phyloP scores from a whole-genome alignment of 2,888 invertebrate species.

The Coleophora deauratella region DNA sequence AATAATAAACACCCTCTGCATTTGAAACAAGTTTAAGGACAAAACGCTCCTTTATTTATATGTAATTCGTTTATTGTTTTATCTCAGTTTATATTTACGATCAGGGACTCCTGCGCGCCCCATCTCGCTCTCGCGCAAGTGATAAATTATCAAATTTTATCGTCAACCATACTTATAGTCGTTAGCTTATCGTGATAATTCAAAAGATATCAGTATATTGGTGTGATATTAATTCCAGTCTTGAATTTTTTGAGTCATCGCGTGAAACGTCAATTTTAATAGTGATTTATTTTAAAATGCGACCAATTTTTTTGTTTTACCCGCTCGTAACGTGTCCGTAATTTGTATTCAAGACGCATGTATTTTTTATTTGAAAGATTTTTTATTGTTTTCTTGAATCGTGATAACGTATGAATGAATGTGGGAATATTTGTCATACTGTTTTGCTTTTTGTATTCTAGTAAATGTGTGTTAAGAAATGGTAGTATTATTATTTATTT shows the following conservation, averaged over 20 bases:
- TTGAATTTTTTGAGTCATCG: constrained; percentile 43
- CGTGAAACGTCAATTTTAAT: constrained; percentile 66
- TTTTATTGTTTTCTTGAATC: constrained; percentile 1
- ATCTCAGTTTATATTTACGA: constrained; percentile 68
- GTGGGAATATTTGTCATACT: constrained; percentile 1
- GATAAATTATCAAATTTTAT: constrained; percentile 66
- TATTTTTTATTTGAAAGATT: constrained; percentile 14
- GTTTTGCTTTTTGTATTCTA: no score
- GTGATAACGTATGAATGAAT: constrained; percentile 7
- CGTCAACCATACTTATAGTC: constrained; percentile 49
- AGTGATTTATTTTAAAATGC: constrained; percentile 51
- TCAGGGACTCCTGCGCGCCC: constrained; percentile 35
- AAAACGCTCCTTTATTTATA: constrained; percentile 70
- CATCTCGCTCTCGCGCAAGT: constrained; percentile 37
- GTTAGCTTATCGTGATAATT: constrained; percentile 52
- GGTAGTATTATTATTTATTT: no score
- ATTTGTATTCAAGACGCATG: constrained; percentile 22
- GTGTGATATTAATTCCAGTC: constrained; percentile 56
- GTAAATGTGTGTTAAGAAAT: no score
- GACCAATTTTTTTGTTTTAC: constrained; percentile 29
- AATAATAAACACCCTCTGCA: constrained; percentile 47
- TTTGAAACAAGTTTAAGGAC: constrained; percentile 53
- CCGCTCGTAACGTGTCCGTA: constrained; percentile 21
- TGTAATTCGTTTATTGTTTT: constrained; percentile 74
- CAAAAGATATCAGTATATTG: constrained; percentile 42